These are phyloP conservation scores for Cyprinodon variegatus DNA, from an alignment of 2,113 vertebrate genomes.

Conservation along the genomic window DNA sequence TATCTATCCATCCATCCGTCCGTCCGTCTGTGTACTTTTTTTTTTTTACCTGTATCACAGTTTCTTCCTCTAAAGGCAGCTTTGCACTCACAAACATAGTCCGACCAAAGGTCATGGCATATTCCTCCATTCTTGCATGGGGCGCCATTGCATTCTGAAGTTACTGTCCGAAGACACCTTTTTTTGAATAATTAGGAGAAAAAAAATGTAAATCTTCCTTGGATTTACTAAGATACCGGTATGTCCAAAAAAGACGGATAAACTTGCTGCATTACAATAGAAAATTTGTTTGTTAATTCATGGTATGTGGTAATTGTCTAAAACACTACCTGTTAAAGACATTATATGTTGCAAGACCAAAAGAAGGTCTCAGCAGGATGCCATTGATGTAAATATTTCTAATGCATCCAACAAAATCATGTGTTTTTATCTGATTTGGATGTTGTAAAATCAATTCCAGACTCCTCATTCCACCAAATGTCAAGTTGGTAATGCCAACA, in stretches of 20 bases:
- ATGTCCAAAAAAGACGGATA: not conserved
- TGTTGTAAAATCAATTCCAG: conserved; percentile 64
- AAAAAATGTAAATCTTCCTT: not conserved
- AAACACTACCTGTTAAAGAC: conserved; percentile 65
- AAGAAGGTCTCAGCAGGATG: conserved; percentile 60
- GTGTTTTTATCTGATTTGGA: conserved; percentile 70
- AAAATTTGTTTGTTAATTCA: not conserved
- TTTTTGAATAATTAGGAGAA: conserved; percentile 1
- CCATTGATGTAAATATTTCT: conserved; percentile 75
- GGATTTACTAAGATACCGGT: too few species aligned
- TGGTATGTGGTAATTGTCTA: not conserved
- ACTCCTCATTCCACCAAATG: conserved; percentile 75
- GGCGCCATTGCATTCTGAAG: conserved; percentile 59
- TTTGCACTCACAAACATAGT: conserved; percentile 76
- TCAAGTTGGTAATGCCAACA: conserved; percentile 71
- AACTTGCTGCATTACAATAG: not conserved
- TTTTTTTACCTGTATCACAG: conserved; percentile 73
- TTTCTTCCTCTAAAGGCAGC: conserved; percentile 70
- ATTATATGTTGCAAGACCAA: conserved; percentile 68
- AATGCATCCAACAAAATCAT: conserved; percentile 82
- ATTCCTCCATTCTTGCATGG: conserved; percentile 75
- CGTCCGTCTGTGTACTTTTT: not conserved
- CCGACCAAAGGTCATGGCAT: conserved; percentile 78
- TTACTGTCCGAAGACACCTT: conserved; percentile 72
- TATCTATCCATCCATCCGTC: too few species aligned